A percentile compares a stretch with the other conserved stretches of the same genome.
Conservation (phyloP, 2,797 vertebrate species). For the Miichthys miiuy region DNA sequence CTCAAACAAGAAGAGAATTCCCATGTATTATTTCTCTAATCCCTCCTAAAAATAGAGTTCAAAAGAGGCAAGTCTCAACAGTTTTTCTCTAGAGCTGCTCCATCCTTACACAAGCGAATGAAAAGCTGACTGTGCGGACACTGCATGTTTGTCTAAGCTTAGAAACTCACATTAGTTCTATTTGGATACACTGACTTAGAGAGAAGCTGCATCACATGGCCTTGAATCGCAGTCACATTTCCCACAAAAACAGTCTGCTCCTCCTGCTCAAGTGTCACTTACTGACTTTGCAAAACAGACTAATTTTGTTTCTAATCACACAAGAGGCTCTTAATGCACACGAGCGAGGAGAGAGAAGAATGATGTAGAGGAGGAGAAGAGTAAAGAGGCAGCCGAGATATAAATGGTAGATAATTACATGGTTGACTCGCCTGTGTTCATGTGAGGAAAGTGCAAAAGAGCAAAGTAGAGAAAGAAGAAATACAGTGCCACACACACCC, state of each 20-base stretch:
- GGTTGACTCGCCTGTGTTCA: slow-evolving; percentile 30
- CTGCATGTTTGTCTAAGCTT: slow-evolving; percentile 55
- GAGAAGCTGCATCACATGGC: slow-evolving; percentile 33
- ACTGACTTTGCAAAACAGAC: slow-evolving; percentile 34
- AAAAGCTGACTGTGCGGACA: slow-evolving; percentile 52
- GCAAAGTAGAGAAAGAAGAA: slow-evolving; percentile 16
- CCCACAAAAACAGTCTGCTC: slow-evolving; percentile 30
- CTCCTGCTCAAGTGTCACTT: slow-evolving; percentile 42
- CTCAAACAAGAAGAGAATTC: slow-evolving; percentile 53
- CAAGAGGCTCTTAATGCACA: slow-evolving; percentile 29
- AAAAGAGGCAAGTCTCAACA: slow-evolving; percentile 33
- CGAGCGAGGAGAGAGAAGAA: slow-evolving; percentile 8
- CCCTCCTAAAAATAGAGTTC: slow-evolving; percentile 66
- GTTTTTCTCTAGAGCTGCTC: slow-evolving; percentile 20
- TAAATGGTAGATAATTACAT: slow-evolving; percentile 62
- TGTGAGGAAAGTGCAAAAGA: slow-evolving; percentile 40
- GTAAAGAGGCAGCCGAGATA: slow-evolving; percentile 39
- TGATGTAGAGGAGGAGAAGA: slow-evolving; percentile 27
- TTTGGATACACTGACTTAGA: slow-evolving; percentile 47
- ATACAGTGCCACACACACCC: background rate
- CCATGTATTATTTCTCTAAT: slow-evolving; percentile 71
- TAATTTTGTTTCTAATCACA: slow-evolving; percentile 33
- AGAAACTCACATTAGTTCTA: slow-evolving; percentile 51
- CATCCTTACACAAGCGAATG: slow-evolving; percentile 9
- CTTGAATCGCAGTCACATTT: slow-evolving; percentile 4